Evolutionary conservation across 1,140 invertebrate genomes (phyloP).

Genomic region (Phortica variegata): DNA sequence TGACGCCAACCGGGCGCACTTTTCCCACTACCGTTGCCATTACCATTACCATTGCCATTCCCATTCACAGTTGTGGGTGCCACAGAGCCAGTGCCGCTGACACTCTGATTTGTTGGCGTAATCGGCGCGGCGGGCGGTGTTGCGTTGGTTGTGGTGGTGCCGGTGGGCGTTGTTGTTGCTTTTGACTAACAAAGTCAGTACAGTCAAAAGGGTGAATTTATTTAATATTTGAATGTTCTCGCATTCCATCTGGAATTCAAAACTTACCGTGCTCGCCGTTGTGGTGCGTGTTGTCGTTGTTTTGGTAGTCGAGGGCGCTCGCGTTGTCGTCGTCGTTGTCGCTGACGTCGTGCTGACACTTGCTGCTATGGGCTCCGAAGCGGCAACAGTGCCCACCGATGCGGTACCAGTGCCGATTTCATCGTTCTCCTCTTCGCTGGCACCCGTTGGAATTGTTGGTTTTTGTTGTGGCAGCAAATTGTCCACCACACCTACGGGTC

Average conservation of each 20-base stretch:
- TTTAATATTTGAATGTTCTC: no score
- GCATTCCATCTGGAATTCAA: no score
- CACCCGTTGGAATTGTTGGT: constrained; percentile 33
- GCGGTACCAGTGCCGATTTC: constrained; percentile 33
- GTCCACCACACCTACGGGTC: constrained; percentile 60
- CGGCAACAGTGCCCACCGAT: constrained; percentile 40
- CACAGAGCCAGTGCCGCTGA: constrained; percentile 37
- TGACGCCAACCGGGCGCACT: constrained; percentile 43
- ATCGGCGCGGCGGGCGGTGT: constrained; percentile 31
- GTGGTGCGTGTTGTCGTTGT: constrained; percentile 27
- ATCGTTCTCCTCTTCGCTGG: constrained; percentile 20
- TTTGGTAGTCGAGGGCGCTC: constrained; percentile 30
- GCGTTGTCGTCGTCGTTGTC: constrained; percentile 31
- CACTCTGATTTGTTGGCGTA: constrained; percentile 27
- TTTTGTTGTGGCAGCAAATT: constrained; percentile 46
- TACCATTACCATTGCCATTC: constrained; percentile 18
- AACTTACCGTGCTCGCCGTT: constrained; percentile 35
- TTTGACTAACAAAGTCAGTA: constrained; percentile 17
- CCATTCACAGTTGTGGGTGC: constrained; percentile 38
- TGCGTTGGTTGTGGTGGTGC: constrained; percentile 15
- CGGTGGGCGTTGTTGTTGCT: constrained; percentile 31
- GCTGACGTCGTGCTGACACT: constrained; percentile 44
- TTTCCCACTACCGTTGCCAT: constrained; percentile 15
- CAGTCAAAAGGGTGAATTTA: not conserved
- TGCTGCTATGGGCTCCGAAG: constrained; percentile 45